These are phyloP conservation scores for Botia kubotai DNA, from an alignment of 2,797 vertebrate genomes.

Conservation along the genomic window DNA sequence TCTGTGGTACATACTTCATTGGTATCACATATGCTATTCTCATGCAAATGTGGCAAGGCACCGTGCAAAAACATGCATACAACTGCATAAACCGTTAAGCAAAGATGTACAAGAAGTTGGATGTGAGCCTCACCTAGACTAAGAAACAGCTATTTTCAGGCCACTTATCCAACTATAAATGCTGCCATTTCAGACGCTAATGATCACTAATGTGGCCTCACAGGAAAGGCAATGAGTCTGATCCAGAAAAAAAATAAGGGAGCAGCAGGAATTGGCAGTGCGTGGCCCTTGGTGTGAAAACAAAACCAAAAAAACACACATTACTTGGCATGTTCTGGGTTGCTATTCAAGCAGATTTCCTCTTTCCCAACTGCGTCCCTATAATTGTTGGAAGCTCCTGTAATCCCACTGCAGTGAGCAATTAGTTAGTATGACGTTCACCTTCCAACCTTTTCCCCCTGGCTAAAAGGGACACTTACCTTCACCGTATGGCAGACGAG, in stretches of 20 bases:
- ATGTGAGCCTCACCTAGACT: conserved; percentile 17
- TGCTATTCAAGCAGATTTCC: conserved; percentile 49
- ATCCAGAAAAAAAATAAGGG: conserved; percentile 26
- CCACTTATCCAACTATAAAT: conserved; percentile 52
- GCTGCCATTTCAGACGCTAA: conserved; percentile 56
- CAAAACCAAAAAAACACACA: conserved; percentile 8
- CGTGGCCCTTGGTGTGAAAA: conserved; percentile 40
- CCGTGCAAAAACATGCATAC: conserved; percentile 9
- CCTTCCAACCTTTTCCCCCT: conserved; percentile 56
- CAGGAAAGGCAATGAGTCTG: conserved; percentile 23
- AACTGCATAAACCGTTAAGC: conserved; percentile 33
- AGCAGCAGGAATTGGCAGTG: conserved; percentile 42
- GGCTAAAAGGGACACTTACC: conserved; percentile 55
- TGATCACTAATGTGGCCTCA: conserved; percentile 37
- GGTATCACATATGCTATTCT: conserved; percentile 15
- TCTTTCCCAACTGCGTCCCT: conserved; percentile 10
- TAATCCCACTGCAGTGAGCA: conserved; percentile 62
- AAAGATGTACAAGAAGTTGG: not conserved
- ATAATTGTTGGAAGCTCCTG: conserved; percentile 63
- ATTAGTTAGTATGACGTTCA: conserved; percentile 66
- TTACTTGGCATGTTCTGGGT: conserved; percentile 49
- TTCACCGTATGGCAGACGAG: conserved; percentile 36
- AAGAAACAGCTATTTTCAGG: conserved; percentile 47
- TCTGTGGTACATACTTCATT: conserved; percentile 2
- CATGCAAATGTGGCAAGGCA: conserved; percentile 35